Percentiles rank a stretch among this genome's conserved stretches.
Evolutionary conservation across 2,888 invertebrate genomes (phyloP).

Genomic region (Dermolepida albohirtum): DNA sequence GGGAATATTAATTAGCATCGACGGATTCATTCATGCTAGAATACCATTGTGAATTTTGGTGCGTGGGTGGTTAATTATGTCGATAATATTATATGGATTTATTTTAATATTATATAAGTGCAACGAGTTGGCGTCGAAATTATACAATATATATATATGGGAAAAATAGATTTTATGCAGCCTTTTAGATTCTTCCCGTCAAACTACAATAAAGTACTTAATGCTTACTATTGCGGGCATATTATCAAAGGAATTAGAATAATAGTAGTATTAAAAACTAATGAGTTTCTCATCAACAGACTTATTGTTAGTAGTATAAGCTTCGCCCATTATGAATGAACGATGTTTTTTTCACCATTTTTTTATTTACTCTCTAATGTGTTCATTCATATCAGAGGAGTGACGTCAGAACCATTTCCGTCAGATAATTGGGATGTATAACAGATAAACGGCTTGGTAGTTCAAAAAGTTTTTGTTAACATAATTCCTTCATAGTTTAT

Average conservation of each 20-base stretch:
- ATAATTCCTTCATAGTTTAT: slow-evolving; percentile 14
- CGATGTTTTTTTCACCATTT: slow-evolving; percentile 27
- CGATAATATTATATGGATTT: not conserved
- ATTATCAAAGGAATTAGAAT: not conserved
- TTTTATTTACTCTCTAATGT: slow-evolving; percentile 24
- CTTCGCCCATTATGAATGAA: slow-evolving; percentile 43
- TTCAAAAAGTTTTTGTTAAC: slow-evolving; percentile 17
- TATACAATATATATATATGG: not conserved
- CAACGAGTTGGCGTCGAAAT: not conserved
- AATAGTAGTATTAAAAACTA: not conserved
- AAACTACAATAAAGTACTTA: not conserved
- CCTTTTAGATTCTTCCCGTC: not conserved
- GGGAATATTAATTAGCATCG: slow-evolving; percentile 31
- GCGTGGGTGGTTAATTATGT: slow-evolving; percentile 32
- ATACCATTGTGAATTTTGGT: slow-evolving; percentile 21
- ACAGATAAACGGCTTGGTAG: slow-evolving; percentile 27
- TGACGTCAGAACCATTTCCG: slow-evolving; percentile 49
- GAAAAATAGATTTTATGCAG: too few relatives aligned
- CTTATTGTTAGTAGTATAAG: not conserved
- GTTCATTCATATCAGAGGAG: slow-evolving; percentile 46
- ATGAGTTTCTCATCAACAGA: not conserved
- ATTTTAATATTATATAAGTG: slow-evolving; percentile 15
- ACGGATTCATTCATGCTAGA: slow-evolving; percentile 35
- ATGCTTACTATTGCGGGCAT: not conserved
- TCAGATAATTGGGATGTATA: slow-evolving; percentile 46